phyloP scores from a whole-genome alignment of 1,140 invertebrate species.

The Semibalanus balanoides region DNA sequence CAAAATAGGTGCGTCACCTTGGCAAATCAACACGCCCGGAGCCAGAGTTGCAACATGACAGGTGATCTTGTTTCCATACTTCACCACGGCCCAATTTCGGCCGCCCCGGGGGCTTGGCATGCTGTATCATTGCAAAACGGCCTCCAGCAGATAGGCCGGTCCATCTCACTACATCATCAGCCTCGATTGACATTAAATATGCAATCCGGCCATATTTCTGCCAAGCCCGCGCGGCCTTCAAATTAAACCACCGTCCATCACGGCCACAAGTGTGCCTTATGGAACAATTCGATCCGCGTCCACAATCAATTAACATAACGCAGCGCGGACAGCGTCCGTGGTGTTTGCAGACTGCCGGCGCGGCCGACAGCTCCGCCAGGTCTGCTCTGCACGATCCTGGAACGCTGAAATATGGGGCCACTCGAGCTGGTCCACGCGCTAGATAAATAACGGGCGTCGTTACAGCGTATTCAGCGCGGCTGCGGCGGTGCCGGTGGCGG shows the following conservation, averaged over 20 bases:
- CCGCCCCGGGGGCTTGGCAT: neutral
- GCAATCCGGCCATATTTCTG: neutral
- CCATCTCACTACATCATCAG: neutral
- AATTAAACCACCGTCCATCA: neutral
- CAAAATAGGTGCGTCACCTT: neutral
- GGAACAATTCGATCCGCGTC: neutral
- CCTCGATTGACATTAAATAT: neutral
- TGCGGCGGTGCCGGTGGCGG: too few species aligned
- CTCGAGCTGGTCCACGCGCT: neutral
- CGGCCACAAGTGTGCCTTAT: neutral
- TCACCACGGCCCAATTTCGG: neutral
- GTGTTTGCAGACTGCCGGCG: neutral
- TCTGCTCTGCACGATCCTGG: neutral
- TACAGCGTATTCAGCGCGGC: neutral
- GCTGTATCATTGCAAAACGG: neutral
- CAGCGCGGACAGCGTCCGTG: neutral
- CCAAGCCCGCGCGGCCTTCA: neutral
- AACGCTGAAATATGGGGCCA: neutral
- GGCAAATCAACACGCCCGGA: neutral
- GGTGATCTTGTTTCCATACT: neutral
- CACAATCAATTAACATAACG: neutral
- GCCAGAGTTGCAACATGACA: neutral
- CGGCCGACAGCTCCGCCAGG: neutral
- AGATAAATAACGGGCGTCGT: neutral
- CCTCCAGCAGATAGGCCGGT: neutral